A percentile compares a stretch with the other conserved stretches of the same genome.
Conservation (phyloP, 2,888 invertebrate genomes). For the Acrobasis consociella region DNA sequence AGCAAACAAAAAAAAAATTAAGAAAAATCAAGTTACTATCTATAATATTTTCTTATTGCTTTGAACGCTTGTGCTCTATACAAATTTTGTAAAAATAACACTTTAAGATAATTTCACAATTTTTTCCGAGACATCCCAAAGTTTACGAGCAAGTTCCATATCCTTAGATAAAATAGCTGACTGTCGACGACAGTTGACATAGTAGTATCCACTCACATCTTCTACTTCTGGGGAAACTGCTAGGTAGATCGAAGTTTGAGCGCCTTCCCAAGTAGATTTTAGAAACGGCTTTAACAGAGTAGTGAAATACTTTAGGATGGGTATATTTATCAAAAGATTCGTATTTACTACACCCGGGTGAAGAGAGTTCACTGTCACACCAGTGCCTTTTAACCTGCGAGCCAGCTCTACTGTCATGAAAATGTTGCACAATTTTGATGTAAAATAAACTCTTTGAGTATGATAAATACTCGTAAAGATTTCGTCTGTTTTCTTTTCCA, state of each 20-base stretch:
- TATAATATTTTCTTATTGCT: no score
- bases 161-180: conserved; percentile 68
- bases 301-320: conserved; percentile 44
- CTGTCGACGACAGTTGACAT: conserved; percentile 78
- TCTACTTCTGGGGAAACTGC: conserved; percentile 78
- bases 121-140: conserved; percentile 86
- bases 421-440: conserved; percentile 79
- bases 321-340: background rate
- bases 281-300: conserved; percentile 34
- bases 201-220: conserved; percentile 84
- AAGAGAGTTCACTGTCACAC: conserved; percentile 88
- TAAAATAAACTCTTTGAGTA: conserved; percentile 76
- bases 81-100: no score
- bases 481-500: conserved; percentile 29
- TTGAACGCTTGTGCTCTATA: no score
- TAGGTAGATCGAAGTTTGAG: conserved; percentile 81
- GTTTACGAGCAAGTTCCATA: conserved; percentile 74
- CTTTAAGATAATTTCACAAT: no score
- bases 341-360: conserved; percentile 85
- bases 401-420: conserved; percentile 86
- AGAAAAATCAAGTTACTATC: no score
- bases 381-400: conserved; percentile 84
- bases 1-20: no score
- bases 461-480: conserved; percentile 5
- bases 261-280: conserved; percentile 60